Percentiles rank a stretch among this genome's conserved stretches.
These are phyloP conservation scores for Delichon dasypus DNA, from an alignment of 2,797 vertebrate genomes.

Conservation along the genomic window DNA sequence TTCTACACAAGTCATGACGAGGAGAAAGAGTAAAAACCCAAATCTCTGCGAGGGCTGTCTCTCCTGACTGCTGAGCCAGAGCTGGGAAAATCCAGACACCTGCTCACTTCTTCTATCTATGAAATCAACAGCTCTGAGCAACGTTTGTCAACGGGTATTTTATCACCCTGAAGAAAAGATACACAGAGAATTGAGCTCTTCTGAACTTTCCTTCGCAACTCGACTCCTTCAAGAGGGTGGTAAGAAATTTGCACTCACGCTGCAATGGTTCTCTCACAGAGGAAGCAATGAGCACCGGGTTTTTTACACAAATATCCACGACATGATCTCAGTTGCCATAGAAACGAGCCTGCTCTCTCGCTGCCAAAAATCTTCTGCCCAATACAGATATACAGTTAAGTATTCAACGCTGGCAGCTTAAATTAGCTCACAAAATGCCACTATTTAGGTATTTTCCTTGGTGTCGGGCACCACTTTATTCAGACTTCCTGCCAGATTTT, in stretches of 20 bases:
- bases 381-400: background rate
- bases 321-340: conserved; percentile 19
- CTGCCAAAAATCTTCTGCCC: conserved; percentile 20
- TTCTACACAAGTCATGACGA: background rate
- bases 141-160: background rate
- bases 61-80: background rate
- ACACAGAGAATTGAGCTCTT: accelerated
- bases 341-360: conserved; percentile 26
- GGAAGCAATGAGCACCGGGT: background rate
- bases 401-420: background rate
- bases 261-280: background rate
- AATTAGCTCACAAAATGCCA: background rate
- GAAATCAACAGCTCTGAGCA: background rate
- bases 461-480: background rate
- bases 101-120: background rate
- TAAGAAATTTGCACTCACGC: background rate
- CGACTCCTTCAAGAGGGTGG: accelerated
- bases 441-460: background rate
- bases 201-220: background rate
- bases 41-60: background rate
- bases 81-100: background rate
- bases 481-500: background rate
- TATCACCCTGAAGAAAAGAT: background rate
- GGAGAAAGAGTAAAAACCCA: background rate
- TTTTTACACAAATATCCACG: background rate